Evolutionary conservation across 1,140 invertebrate species (phyloP), one percentile per base, ranked within the genome.

Genomic region (Plectrocnemia conspersa): DNA sequence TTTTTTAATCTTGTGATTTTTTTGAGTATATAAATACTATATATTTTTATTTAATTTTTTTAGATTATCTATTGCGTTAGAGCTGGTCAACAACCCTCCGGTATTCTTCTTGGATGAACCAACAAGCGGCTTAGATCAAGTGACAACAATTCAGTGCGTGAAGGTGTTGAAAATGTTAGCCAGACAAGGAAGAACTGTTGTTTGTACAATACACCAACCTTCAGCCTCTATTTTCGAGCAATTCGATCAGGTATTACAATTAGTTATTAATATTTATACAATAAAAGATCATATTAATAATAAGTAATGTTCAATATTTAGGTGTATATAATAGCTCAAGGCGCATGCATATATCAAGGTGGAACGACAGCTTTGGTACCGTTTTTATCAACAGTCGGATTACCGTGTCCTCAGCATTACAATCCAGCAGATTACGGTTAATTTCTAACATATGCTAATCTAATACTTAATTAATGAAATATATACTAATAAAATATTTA

Each of bases 1-100:
- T 29, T 29, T 7, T 29, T n/a, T n/a, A n/a, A n/a, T n/a, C n/a
- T n/a, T n/a, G n/a, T n/a, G n/a, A n/a, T n/a, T n/a, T n/a, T n/a
- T n/a, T n/a, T n/a, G n/a, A n/a, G n/a, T n/a, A n/a, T n/a, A n/a
- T n/a, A n/a, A n/a, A n/a, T n/a, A n/a, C n/a, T n/a, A n/a, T n/a
- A n/a, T 24, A 6, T 10, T 25, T 23, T 32, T 53, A 3, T 18
- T 41, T 41, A 6, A 10, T 36, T 62, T n/a, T n/a, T 63, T 10
- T 63, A 77, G 89, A 42, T 72, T 93, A 35, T 88, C 86, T 24
- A 90, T 92, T 42, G 89, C 89, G 1, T 67, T 89, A 48, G 89
- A 91, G 71, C 68, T 92, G 27, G 82, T 92, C n/a, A 87, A 88
- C 67, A 91, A 91, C 71, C 89, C 89, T 1, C 86, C 86, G 15